Percentiles rank a stretch among this genome's conserved stretches.
Evolutionary conservation across 2,113 vertebrate genomes (phyloP).

Genomic region (Vulpes lagopus): DNA sequence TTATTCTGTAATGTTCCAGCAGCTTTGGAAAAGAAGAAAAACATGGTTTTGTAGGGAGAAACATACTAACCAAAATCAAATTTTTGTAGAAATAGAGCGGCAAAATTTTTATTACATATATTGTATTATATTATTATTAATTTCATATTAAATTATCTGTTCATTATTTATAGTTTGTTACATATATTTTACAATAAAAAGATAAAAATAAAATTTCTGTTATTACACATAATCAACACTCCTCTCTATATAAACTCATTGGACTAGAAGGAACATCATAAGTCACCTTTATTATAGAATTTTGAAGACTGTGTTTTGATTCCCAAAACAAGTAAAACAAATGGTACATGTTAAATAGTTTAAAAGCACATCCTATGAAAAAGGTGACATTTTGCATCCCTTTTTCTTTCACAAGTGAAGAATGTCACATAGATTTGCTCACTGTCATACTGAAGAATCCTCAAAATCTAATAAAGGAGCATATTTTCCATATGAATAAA

Average conservation of each 20-base stretch:
- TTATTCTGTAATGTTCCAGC: background rate
- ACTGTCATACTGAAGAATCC: background rate
- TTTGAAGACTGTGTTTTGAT: background rate
- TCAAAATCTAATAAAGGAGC: background rate
- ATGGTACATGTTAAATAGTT: background rate
- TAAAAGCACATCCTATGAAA: background rate
- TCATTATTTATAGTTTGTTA: background rate
- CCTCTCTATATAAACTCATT: background rate
- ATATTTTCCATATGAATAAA: background rate
- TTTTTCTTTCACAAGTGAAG: background rate
- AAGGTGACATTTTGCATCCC: background rate
- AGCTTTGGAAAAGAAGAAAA: background rate
- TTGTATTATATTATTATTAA: background rate
- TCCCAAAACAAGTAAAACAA: background rate
- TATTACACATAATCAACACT: background rate
- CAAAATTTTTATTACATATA: background rate
- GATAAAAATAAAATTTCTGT: background rate
- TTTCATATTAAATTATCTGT: background rate
- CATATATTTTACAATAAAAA: conserved; percentile 1
- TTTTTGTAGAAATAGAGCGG: background rate
- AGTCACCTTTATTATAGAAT: background rate
- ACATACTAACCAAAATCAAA: background rate
- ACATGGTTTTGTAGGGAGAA: background rate
- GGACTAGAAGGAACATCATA: background rate
- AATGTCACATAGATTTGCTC: background rate